A percentile compares a stretch with the other conserved stretches of the same genome.
Evolutionary conservation across 2,113 vertebrate genomes (phyloP).

Genomic region (pig (Sus scrofa)): T2T-Sscrofa CM000813.6:61385001-61385500

Average conservation of each 20-base stretch:
- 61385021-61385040: neutral
- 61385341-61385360: neutral
- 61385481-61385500: neutral
- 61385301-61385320: neutral
- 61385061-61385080: neutral
- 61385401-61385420: neutral
- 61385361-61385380: fast-evolving
- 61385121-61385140: neutral
- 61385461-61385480: neutral
- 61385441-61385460: neutral
- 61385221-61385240: neutral
- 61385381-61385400: neutral
- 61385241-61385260: neutral
- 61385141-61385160: neutral
- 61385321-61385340: neutral
- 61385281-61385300: neutral
- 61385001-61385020: too few species aligned
- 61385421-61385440: neutral
- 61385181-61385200: neutral
- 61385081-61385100: neutral
- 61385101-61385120: neutral
- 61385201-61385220: neutral
- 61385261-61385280: neutral
- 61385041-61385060: neutral
- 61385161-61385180: neutral